These are phyloP conservation scores for Panurus biarmicus DNA, from an alignment of 2,113 vertebrate species.

Conservation along the genomic window DNA sequence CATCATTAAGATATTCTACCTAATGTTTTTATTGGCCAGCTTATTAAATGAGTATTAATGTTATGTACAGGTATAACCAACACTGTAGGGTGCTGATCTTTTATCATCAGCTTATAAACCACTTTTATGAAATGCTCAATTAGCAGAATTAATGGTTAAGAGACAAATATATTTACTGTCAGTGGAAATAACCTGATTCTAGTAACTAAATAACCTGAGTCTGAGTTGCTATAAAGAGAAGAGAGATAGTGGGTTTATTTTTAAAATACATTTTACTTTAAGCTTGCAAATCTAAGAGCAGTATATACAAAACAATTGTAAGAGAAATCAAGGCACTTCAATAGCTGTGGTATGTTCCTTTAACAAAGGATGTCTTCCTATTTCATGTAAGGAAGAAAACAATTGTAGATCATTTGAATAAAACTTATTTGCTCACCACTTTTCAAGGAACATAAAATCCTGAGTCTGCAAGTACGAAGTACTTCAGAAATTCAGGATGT, in stretches of 20 bases:
- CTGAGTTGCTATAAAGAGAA: neutral
- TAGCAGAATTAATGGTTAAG: slow-evolving; percentile 6
- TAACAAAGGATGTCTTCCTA: neutral
- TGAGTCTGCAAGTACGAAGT: neutral
- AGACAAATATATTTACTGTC: neutral
- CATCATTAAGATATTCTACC: slow-evolving; percentile 44
- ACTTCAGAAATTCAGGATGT: slow-evolving; percentile 19
- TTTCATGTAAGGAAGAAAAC: neutral
- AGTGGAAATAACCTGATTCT: neutral
- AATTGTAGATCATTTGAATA: neutral
- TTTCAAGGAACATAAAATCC: neutral
- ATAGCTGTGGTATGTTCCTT: neutral
- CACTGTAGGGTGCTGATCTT: slow-evolving; percentile 32
- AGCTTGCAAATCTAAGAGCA: neutral
- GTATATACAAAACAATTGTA: neutral
- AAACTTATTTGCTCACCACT: neutral
- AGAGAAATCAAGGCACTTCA: neutral
- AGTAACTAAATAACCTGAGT: neutral
- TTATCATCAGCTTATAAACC: slow-evolving; percentile 25
- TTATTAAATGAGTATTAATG: slow-evolving; percentile 53
- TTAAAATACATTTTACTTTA: neutral
- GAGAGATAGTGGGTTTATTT: neutral
- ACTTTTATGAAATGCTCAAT: slow-evolving; percentile 22
- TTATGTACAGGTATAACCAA: slow-evolving; percentile 13
- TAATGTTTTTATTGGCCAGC: slow-evolving; percentile 48